Evolutionary conservation across 2,888 invertebrate genomes (phyloP).

Genomic region (Xestia sexstrigata): DNA sequence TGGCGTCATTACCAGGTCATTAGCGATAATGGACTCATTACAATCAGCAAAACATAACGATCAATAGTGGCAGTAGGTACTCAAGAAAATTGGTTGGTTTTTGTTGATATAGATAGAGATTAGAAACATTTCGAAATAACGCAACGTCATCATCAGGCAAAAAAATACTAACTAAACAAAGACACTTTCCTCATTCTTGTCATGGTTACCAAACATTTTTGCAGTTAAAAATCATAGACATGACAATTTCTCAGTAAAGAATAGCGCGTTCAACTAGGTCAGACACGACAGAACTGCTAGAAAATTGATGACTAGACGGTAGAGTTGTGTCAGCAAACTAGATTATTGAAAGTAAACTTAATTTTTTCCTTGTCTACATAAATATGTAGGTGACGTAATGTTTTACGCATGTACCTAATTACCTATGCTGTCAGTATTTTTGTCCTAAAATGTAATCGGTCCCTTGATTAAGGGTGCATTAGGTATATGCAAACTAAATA

Average conservation of each 20-base stretch:
- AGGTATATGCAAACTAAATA: not conserved
- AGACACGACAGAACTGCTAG: conserved; percentile 23
- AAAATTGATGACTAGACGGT: conserved; percentile 49
- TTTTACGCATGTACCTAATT: not conserved
- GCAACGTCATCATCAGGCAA: not conserved
- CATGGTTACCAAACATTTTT: not conserved
- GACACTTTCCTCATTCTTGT: conserved; percentile 1
- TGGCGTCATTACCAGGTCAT: conserved; percentile 41
- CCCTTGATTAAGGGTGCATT: not conserved
- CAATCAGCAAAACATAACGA: conserved; percentile 37
- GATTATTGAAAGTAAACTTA: conserved; percentile 19
- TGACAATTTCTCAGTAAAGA: conserved; percentile 25
- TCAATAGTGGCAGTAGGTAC: conserved; percentile 1
- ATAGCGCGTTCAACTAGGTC: conserved; percentile 30
- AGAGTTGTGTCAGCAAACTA: conserved; percentile 5
- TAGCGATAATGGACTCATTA: conserved; percentile 34
- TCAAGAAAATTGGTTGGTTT: conserved; percentile 35
- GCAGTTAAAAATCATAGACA: conserved; percentile 1
- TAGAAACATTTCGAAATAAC: not conserved
- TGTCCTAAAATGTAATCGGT: not conserved
- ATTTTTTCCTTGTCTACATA: conserved; percentile 27
- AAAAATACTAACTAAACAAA: not conserved
- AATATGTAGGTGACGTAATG: not conserved
- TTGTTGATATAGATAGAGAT: conserved; percentile 21
- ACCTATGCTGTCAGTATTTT: not conserved